phyloP scores from a whole-genome alignment of 2,888 invertebrate genomes.

The Eurytoma californica region DNA sequence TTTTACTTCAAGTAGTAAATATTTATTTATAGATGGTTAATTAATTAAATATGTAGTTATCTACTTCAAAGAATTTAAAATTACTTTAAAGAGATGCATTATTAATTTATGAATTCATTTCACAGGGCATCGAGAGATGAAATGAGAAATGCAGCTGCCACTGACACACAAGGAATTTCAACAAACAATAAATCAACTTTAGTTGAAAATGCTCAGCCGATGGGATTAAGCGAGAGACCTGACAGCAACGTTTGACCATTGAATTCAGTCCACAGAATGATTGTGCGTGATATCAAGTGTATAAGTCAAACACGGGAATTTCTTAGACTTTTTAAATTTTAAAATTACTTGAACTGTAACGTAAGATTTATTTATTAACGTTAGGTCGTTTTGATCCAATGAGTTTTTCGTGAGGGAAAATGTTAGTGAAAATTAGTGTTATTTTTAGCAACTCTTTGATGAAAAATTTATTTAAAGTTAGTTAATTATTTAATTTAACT shows the following conservation, averaged over 20 bases:
- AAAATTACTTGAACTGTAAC: constrained; percentile 45
- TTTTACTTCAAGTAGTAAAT: constrained; percentile 32
- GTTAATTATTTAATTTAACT: too few species aligned
- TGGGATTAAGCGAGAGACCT: constrained; percentile 84
- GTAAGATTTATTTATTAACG: constrained; percentile 47
- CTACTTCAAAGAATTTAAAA: not conserved
- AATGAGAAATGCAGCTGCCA: constrained; percentile 84
- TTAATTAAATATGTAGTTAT: constrained; percentile 22
- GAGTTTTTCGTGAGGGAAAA: constrained; percentile 22
- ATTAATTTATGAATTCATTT: constrained; percentile 52
- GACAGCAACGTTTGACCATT: constrained; percentile 81
- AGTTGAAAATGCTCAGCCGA: constrained; percentile 88
- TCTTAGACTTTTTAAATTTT: constrained; percentile 43
- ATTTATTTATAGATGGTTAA: constrained; percentile 15
- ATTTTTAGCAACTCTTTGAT: constrained; percentile 13
- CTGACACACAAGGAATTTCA: constrained; percentile 65
- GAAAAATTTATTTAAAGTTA: constrained; percentile 7
- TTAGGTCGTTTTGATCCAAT: constrained; percentile 31
- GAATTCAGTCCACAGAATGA: constrained; percentile 32
- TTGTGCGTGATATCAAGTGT: constrained; percentile 32
- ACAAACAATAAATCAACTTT: constrained; percentile 84
- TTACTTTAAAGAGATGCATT: not conserved
- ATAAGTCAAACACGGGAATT: constrained; percentile 37
- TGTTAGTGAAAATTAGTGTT: constrained; percentile 19
- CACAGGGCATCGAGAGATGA: constrained; percentile 86